These are phyloP conservation scores for Theretra japonica DNA, from an alignment of 2,888 invertebrate genomes.

Conservation along the genomic window DNA sequence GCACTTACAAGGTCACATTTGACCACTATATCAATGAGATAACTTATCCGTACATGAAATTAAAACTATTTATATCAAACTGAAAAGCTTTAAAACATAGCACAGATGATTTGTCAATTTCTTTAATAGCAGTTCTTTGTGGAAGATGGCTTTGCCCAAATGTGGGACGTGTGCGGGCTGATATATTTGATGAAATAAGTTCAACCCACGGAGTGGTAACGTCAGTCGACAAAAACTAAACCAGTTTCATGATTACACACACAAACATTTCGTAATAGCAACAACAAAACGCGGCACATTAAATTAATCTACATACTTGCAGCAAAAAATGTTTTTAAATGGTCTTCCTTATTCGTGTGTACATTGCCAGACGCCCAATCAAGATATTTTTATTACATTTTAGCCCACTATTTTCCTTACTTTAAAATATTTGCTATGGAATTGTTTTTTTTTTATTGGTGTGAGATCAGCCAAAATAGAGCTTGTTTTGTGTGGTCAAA, in stretches of 20 bases:
- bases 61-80: too few species aligned
- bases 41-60: too few species aligned
- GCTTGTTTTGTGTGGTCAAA: too few species aligned
- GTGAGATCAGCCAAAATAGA: too few species aligned
- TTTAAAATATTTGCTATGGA: background rate
- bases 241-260: conserved; percentile 8
- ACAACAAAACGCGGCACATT: background rate
- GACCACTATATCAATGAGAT: too few species aligned
- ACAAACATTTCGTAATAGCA: background rate
- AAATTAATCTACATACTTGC: background rate
- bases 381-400: conserved; percentile 1
- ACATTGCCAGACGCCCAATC: background rate
- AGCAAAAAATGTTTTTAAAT: background rate
- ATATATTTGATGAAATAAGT: background rate
- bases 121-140: too few species aligned
- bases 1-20: too few species aligned
- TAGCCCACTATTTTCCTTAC: background rate
- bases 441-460: too few species aligned
- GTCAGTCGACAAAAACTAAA: conserved; percentile 10
- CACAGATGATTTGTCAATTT: too few species aligned
- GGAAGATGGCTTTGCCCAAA: too few species aligned
- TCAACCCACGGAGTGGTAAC: background rate
- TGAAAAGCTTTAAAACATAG: too few species aligned
- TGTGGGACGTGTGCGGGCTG: background rate
- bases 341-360: background rate